These are phyloP conservation scores for Callinectes sapidus DNA, from an alignment of 2,888 invertebrate genomes.

Conservation along the genomic window DNA sequence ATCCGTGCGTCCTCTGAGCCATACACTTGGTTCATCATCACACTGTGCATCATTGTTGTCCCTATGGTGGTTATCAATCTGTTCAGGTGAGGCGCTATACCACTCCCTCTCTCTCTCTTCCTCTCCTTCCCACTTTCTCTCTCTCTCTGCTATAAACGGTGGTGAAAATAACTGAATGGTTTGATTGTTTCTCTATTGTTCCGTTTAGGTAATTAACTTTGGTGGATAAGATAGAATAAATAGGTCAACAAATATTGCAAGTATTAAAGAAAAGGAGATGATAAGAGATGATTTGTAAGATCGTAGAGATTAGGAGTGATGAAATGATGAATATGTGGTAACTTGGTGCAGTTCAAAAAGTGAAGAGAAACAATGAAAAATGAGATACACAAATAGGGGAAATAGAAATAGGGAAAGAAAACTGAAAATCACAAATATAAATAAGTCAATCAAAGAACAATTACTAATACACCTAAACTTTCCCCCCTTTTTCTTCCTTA, in stretches of 20 bases:
- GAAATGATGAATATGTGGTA: too few species aligned
- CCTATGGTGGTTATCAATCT: conserved; percentile 73
- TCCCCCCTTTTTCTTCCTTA: too few species aligned
- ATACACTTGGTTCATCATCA: conserved; percentile 71
- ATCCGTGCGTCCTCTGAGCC: background rate
- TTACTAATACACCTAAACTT: background rate
- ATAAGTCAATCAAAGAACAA: background rate
- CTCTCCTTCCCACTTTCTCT: too few species aligned
- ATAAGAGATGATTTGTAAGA: too few species aligned
- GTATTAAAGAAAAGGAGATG: too few species aligned
- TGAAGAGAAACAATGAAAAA: background rate
- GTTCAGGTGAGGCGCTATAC: conserved; percentile 72
- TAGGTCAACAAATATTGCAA: too few species aligned
- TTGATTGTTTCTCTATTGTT: background rate
- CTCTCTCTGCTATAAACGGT: too few species aligned
- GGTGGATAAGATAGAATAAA: too few species aligned
- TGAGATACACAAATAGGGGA: background rate
- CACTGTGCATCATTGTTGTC: conserved; percentile 69
- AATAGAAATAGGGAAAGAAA: background rate
- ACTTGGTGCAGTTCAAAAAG: too few species aligned
- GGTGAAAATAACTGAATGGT: background rate
- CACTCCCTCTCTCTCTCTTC: background rate
- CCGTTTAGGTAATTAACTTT: background rate
- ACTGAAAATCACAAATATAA: background rate
- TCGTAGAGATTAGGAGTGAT: too few species aligned